Evolutionary conservation across 2,797 vertebrate species (phyloP).

Genomic region (Phaenicophaeus curvirostris): DNA sequence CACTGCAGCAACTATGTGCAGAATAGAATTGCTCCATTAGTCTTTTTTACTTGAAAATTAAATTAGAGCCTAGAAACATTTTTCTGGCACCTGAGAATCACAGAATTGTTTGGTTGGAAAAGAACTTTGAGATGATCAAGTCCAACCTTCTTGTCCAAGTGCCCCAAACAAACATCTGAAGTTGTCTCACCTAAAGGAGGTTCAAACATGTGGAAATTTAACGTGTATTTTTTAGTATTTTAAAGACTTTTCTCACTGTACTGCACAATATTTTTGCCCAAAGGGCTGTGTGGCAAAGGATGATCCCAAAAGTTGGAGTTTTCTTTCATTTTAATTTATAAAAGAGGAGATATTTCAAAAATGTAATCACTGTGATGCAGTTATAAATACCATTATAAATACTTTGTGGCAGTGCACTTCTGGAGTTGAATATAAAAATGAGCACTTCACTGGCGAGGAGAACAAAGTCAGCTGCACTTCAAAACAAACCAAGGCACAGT

Average conservation of each 20-base stretch:
- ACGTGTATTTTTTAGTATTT: not conserved
- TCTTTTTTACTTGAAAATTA: not conserved
- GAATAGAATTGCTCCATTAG: not conserved
- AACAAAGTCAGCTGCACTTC: constrained; percentile 31
- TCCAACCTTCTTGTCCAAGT: not conserved
- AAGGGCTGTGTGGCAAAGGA: not conserved
- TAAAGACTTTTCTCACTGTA: not conserved
- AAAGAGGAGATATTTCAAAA: not conserved
- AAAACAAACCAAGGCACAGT: not conserved
- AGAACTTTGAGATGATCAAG: too few species aligned
- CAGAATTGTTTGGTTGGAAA: too few species aligned
- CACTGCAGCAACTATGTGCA: not conserved
- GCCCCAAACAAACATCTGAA: not conserved
- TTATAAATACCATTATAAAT: not conserved
- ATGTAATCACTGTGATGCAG: not conserved
- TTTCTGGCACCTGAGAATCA: not conserved
- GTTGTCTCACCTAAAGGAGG: not conserved
- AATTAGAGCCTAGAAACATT: not conserved
- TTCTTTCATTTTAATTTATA: not conserved
- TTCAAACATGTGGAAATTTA: not conserved
- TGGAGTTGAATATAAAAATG: not conserved
- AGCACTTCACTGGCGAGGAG: not conserved
- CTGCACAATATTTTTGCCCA: not conserved
- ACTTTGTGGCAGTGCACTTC: not conserved
- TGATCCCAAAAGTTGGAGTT: fast-evolving